Evolutionary conservation across 1,140 invertebrate species (phyloP).

Genomic region (Pseudomyrmex pallidus): DNA sequence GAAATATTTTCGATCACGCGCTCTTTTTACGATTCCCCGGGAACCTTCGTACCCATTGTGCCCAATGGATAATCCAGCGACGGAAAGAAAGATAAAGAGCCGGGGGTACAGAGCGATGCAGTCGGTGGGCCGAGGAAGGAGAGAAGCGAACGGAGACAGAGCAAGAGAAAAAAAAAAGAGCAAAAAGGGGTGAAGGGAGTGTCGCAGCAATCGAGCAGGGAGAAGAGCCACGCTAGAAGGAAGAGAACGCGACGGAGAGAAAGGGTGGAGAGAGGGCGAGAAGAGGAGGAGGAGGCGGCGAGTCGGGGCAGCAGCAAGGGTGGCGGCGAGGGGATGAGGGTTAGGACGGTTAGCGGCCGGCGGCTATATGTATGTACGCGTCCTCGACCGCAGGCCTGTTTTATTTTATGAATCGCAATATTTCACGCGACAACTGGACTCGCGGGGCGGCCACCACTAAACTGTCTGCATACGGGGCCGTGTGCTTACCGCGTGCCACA

Average conservation of each 20-base stretch:
- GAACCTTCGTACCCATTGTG: slow-evolving; percentile 53
- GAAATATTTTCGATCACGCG: slow-evolving; percentile 59
- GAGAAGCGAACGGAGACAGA: slow-evolving; percentile 10
- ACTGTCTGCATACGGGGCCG: slow-evolving; percentile 82
- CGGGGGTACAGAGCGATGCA: slow-evolving; percentile 43
- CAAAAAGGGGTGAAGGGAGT: slow-evolving; percentile 28
- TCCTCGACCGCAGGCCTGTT: slow-evolving; percentile 84
- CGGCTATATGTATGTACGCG: slow-evolving; percentile 81
- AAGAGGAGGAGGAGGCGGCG: slow-evolving; percentile 15
- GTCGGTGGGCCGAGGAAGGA: slow-evolving; percentile 52
- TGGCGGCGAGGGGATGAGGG: slow-evolving; percentile 57
- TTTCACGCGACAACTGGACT: slow-evolving; percentile 85
- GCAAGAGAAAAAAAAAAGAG: slow-evolving; percentile 38
- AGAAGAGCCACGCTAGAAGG: slow-evolving; percentile 50
- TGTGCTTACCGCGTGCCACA: slow-evolving; percentile 80
- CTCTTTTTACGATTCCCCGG: slow-evolving; percentile 56
- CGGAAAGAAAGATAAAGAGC: slow-evolving; percentile 61
- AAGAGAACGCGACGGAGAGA: slow-evolving; percentile 54
- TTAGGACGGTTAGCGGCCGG: slow-evolving; percentile 80
- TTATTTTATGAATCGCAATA: slow-evolving; percentile 86
- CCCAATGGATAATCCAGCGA: slow-evolving; percentile 60
- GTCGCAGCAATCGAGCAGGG: slow-evolving; percentile 41
- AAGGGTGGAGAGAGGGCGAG: slow-evolving; percentile 52
- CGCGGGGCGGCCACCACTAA: slow-evolving; percentile 83
- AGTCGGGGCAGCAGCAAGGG: neutral